Evolutionary conservation across 2,888 invertebrate genomes (phyloP), one percentile per base, ranked within the genome.

Genomic region (Latheticus oryzae): DNA sequence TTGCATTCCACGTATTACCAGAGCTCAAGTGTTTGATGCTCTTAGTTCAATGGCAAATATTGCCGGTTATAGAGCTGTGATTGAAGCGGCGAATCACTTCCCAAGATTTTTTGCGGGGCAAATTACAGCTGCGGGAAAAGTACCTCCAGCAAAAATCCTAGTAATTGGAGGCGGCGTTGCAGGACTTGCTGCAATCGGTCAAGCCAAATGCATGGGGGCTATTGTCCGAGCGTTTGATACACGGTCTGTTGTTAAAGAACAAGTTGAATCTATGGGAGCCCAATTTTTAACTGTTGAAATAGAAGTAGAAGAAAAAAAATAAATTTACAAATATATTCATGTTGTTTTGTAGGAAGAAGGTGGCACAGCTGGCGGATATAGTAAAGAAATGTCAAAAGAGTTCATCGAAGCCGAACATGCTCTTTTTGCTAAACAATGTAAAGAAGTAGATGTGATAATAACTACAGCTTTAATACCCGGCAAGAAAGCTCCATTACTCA

Each of bases 31-130:
- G 1, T 95, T 93, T 77, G 94, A 95, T 77, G 94, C 90, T 0
- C 83, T 95, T 1, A 92, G 91, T 73, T 94, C 94, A 0, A 95
- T 95, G 95, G 93, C 93, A 0, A 95, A 95, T 74, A 90, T 95
- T 62, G 85, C 91, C 15, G 93, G 94, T 2, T 95, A 95, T 79
- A 84, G 93, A 40, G 93, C 93, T 1, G 93, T 95, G 7, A 84
- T 95, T 16, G 93, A 94, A 79, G 93, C 94, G 4, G 91, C 94
- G 0, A 91, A 92, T 66, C 84, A 93, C 73, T 95, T 92, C 77
- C 93, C 93, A n/a, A 81, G 93, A 66, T 95, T 95, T 79, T 93
- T 95, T 78, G 87, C 93, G 61, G 90, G 91, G 68, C 93, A 93
- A 80, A 94, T 94, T 77, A 94, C 93, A 5, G 93, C 93, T 0